Conservation (phyloP, 2,113 vertebrate genomes). For the Epinephelus moara region DNA sequence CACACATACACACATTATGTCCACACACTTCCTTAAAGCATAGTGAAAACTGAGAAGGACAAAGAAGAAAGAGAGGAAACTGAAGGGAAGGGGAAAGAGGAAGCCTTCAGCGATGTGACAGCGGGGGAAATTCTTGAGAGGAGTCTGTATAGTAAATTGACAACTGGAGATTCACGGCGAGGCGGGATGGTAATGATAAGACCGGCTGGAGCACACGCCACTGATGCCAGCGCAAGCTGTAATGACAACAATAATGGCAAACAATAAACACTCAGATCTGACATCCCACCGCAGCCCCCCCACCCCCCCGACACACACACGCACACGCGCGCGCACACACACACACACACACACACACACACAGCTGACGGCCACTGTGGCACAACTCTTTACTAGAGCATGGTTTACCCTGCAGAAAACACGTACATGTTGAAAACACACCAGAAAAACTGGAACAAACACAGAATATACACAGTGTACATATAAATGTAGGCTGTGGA, state of each 20-base stretch:
- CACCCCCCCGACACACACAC: not conserved
- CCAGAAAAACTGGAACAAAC: not conserved
- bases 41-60: conserved; percentile 57
- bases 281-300: conserved; percentile 30
- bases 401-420: conserved; percentile 15
- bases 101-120: conserved; percentile 69
- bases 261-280: conserved; percentile 65
- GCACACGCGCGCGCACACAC: not conserved
- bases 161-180: conserved; percentile 52
- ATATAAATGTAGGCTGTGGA: conserved; percentile 10
- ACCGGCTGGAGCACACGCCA: conserved; percentile 44
- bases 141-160: conserved; percentile 69
- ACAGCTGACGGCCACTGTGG: conserved; percentile 23
- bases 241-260: conserved; percentile 77
- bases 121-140: conserved; percentile 54
- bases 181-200: conserved; percentile 65
- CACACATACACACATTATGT: conserved; percentile 63
- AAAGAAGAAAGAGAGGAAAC: conserved; percentile 62
- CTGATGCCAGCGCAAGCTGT: conserved; percentile 48
- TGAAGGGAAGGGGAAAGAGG: conserved; percentile 53
- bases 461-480: not conserved
- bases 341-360: not conserved
- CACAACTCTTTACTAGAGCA: conserved; percentile 17
- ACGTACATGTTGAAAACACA: conserved; percentile 19
- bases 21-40: conserved; percentile 63